These are phyloP conservation scores for Emydocephalus ijimae DNA, from an alignment of 2,113 vertebrate genomes.

Conservation along the genomic window DNA sequence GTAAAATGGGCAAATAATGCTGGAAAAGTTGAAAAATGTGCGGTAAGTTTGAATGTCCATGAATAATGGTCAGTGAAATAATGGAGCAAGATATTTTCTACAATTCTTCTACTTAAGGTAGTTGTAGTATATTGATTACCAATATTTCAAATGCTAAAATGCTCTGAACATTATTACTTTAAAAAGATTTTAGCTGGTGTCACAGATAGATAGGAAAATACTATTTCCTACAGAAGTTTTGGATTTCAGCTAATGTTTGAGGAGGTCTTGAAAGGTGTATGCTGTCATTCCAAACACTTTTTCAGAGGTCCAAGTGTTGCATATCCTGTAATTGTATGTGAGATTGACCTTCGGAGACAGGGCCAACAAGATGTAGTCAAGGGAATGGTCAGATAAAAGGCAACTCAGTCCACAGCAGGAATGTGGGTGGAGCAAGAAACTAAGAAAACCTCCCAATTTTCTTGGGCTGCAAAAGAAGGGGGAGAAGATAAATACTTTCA, in stretches of 20 bases:
- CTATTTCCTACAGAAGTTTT: not conserved
- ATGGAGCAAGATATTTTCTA: not conserved
- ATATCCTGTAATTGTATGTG: not conserved
- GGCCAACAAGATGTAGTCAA: not conserved
- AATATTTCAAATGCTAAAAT: not conserved
- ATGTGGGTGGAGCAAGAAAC: not conserved
- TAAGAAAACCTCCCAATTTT: not conserved
- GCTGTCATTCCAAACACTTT: not conserved
- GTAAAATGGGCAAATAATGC: constrained; percentile 99
- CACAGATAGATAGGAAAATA: not conserved
- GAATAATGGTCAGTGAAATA: not conserved
- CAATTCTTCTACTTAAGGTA: not conserved
- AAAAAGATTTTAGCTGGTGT: not conserved
- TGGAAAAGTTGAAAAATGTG: constrained; percentile 98
- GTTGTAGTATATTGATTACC: not conserved
- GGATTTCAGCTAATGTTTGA: not conserved
- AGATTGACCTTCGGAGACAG: not conserved
- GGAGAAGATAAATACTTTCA: not conserved
- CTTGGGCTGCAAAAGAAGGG: not conserved
- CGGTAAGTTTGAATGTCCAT: constrained; percentile 75
- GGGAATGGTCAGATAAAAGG: not conserved
- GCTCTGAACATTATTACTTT: not conserved
- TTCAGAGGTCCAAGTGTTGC: not conserved
- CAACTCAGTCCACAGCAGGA: not conserved
- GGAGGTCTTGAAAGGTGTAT: not conserved